Base-by-base conservation (phyloP, 2,797 vertebrate genomes). In the Esox masquinongy region DNA sequence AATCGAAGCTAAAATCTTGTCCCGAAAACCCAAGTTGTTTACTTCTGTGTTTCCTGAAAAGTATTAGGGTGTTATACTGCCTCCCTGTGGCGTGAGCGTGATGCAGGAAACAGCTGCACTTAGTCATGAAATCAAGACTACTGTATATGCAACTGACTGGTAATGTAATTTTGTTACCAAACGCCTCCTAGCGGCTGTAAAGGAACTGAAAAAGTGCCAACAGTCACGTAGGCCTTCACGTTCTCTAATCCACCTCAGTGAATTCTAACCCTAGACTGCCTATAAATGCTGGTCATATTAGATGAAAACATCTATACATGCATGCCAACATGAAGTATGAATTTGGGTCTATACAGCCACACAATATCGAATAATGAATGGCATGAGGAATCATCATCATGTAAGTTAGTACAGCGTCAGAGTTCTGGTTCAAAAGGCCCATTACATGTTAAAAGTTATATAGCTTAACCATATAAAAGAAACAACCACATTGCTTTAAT, bases 11-110 rank as follows among this genome's bases (percentile, higher is more conserved):
- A 77, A 50, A 15, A 59, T 72, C 36, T 56, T 70, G 43, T 59
- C 19, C n/a, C 36, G 87, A 87, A 91, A 91, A 91, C 84, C 87
- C 36, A 92, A 90, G 85, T 92, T 92, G 92, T 91, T 93, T 91
- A 90, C 88, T 77, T 78, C 87, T 92, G 90, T 92, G 89, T 90
- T 88, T 78, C 24, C 19, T 59, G 51, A 61, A 61, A 47, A 39
- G 16, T 36, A 15, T 51, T 17, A 12, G 51, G 9, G 31, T 24
- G 29, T 64, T 16, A 22, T 63, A 47, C 22, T 74, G 81, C 82
- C 81, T 17, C 76, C 80, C 56, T 34, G 78, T 74, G 84, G 76
- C 19, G 53, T 17, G 29, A 59, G 49, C 36, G 22, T 31, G 75
- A 47, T 7, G 22, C 56, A n/a, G 16, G 16, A 19, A 67, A 43